A percentile compares a stretch with the other conserved stretches of the same genome.
Conservation (phyloP, 1,140 invertebrate genomes). For the Diabrotica undecimpunctata region DNA sequence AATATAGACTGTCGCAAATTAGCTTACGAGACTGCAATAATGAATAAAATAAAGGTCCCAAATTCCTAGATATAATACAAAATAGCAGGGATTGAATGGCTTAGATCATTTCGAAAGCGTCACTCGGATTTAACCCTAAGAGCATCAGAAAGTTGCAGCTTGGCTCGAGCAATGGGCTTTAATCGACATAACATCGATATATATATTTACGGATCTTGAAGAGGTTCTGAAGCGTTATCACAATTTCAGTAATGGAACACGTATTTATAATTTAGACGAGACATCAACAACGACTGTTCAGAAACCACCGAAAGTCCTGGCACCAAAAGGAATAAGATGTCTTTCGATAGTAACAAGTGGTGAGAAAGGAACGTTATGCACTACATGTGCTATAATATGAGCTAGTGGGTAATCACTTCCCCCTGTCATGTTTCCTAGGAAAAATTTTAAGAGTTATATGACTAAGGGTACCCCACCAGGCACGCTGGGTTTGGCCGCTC, state of each 20-base stretch:
- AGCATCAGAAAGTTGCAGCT: slow-evolving; percentile 46
- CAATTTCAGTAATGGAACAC: no score
- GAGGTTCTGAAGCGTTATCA: slow-evolving; percentile 31
- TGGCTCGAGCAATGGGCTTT: slow-evolving; percentile 43
- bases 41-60: no score
- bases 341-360: no score
- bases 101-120: no score
- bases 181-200: slow-evolving; percentile 9
- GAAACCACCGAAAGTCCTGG: no score
- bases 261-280: no score
- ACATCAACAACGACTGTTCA: no score
- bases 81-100: no score
- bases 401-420: slow-evolving; percentile 38
- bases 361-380: slow-evolving; percentile 48
- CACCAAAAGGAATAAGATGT: slow-evolving; percentile 40
- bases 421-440: slow-evolving; percentile 41
- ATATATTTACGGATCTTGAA: slow-evolving; percentile 44
- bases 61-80: no score
- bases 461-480: slow-evolving; percentile 41
- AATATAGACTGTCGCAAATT: no score
- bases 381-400: slow-evolving; percentile 41
- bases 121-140: slow-evolving; percentile 41
- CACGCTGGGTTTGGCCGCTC: no score
- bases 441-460: slow-evolving; percentile 43
- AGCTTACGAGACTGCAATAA: no score